Percentiles rank a stretch among this genome's conserved stretches.
These are phyloP conservation scores for Agriopis marginaria DNA, from an alignment of 2,888 invertebrate genomes.

Conservation along the genomic window DNA sequence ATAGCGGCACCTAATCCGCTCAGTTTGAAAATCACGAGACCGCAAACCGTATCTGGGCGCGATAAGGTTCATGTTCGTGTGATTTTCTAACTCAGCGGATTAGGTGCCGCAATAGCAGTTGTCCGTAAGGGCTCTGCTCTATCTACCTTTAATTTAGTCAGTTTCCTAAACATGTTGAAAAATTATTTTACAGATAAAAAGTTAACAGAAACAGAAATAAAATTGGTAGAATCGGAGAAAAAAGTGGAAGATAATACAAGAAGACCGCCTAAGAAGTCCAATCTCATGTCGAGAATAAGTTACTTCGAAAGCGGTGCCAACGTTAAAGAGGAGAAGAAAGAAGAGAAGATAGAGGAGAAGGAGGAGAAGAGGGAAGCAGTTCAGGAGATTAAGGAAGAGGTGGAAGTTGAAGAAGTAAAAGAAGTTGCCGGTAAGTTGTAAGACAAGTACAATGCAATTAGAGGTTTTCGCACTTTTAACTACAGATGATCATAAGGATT, in stretches of 20 bases:
- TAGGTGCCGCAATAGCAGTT: too few relatives aligned
- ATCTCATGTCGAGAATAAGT: conserved; percentile 74
- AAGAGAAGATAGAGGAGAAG: conserved; percentile 44
- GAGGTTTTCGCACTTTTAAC: too few relatives aligned
- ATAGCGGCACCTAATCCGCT: too few relatives aligned
- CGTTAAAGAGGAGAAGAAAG: conserved; percentile 49
- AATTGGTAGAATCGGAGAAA: conserved; percentile 51
- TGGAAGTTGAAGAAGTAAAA: conserved; percentile 12
- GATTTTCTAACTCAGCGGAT: too few relatives aligned
- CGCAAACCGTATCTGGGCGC: too few relatives aligned
- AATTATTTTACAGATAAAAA: conserved; percentile 19
- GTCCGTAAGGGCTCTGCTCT: too few relatives aligned
- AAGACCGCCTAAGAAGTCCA: conserved; percentile 50
- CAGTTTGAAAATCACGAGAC: too few relatives aligned
- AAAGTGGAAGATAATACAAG: conserved; percentile 41
- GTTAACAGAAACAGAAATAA: conserved; percentile 33
- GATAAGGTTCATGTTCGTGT: too few relatives aligned
- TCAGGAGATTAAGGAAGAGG: conserved; percentile 42
- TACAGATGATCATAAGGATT: too few relatives aligned
- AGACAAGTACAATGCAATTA: too few relatives aligned
- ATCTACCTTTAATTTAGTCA: too few relatives aligned
- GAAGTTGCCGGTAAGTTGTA: conserved; percentile 50
- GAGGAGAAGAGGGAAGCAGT: conserved; percentile 23
- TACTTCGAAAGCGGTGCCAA: conserved; percentile 75
- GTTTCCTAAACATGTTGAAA: not conserved